Base-by-base conservation (phyloP, 2,888 invertebrate genomes). In the Iphiclides podalirius region DNA sequence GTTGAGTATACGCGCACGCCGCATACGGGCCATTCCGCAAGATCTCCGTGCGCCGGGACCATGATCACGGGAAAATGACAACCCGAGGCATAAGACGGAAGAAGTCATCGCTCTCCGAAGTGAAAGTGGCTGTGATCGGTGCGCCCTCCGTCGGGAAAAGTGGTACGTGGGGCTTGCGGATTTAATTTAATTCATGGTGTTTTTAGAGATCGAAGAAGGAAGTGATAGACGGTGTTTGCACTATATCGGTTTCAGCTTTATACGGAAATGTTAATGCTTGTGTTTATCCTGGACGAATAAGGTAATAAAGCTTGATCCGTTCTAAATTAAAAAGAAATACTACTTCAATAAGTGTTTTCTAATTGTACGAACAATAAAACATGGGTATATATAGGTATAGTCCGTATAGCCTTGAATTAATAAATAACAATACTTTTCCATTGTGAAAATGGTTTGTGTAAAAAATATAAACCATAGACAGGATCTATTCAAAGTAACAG, bases 121-220 rank as follows among this genome's bases (percentile, higher is more conserved):
- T 97, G 60, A 97, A 97, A 90, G 94, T 97, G 65, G 96, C 95
- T 34, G 95, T 97, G 62, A 90, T 97, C 60, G 97, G 97, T 48
- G 95, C 95, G 49, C 95, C 96, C 11, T 94, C 94, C 57, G 97
- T 97, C 58, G 97, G 97, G 54, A 97, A 97, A 90, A 97, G 96
- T 82, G 97, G 97, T 97, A 91, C 87, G 92, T 90, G 55, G 58
- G 2, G 55, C 34, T 52, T 33, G 54, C 47, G 37, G 31, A 7
- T 23, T n/a, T 11, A 12, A 28, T 16, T 9, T 11, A 4, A 9
- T 28, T 23, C 17, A 8, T 31, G n/a, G n/a, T n/a, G n/a, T n/a
- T n/a, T n/a, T n/a, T 28, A n/a, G 15, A 20, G 15, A 16, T 17
- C 13, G 9, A 37, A 13, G 16, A 13, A 37, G 7, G 4, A 8